Evolutionary conservation across 2,797 vertebrate genomes (phyloP), one percentile per base, ranked within the genome.

Genomic region (Denticeps clupeoides): DNA sequence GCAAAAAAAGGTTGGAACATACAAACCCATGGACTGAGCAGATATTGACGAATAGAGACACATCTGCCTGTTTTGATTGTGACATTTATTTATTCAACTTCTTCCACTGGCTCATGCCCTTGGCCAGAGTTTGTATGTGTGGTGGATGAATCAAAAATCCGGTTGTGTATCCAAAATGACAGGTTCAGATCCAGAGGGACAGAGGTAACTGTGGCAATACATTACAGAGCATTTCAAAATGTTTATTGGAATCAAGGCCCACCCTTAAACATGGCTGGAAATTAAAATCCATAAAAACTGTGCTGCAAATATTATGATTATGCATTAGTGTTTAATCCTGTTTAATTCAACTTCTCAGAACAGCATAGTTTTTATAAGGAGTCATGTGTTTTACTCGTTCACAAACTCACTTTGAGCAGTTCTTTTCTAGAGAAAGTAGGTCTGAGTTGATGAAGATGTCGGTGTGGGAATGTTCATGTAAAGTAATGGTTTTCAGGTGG

Each of bases 391-490:
- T n/a, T 12, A 53, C 29, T 44, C 29, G 18, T 2, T 44, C 3
- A 24, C 7, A 51, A 10, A 26, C 19, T 21, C 21, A 25, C 15
- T 33, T 9, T 47, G 12, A 41, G 44, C 3, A 42, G 15, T 10
- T 33, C 28, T 33, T 16, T 45, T 40, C 16, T 26, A 42, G 16
- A 15, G 27, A 27, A 16, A 13, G 12, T 24, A 44, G 13, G 9
- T 38, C 41, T 32, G 45, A 50, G 37, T 56, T 27, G 43, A 29
- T 15, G 37, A 45, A 44, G 54, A 48, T 28, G 65, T 52, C 63
- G 58, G 65, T 63, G 65, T 72, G 63, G 59, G 67, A 71, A 73
- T n/a, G n/a, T n/a, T n/a, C n/a, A n/a, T n/a, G n/a, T n/a, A n/a
- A n/a, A n/a, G n/a, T n/a, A n/a, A n/a, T n/a, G n/a, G n/a, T n/a